phyloP scores from a whole-genome alignment of 2,888 invertebrate species.

The Lasioglossum villosulum region DNA sequence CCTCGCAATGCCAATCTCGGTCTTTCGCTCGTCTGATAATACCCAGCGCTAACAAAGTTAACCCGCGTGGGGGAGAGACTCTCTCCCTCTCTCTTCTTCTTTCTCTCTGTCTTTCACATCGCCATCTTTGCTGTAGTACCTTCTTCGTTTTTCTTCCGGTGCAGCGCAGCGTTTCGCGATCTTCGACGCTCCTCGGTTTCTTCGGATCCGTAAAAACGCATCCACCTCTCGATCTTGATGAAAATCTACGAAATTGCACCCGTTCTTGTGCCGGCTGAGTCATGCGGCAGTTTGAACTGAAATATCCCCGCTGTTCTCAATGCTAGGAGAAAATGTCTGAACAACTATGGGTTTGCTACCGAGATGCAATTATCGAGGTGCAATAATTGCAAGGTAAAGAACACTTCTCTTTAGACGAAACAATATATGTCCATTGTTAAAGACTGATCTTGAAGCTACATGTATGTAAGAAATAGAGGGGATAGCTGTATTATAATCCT shows the following conservation, averaged over 20 bases:
- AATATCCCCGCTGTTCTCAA: neutral
- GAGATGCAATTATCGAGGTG: too few relatives aligned
- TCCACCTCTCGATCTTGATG: neutral
- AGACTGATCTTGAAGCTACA: neutral
- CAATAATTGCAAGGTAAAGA: neutral
- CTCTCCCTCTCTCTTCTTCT: constrained; percentile 40
- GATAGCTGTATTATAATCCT: neutral
- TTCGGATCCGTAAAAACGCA: neutral
- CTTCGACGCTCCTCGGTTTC: neutral
- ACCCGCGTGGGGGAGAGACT: constrained; percentile 41
- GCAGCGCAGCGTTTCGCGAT: neutral
- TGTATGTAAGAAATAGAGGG: neutral
- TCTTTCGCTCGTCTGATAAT: constrained; percentile 80
- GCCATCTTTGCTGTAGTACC: constrained; percentile 1
- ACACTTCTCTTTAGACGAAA: neutral
- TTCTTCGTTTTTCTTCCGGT: constrained; percentile 14
- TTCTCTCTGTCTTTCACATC: neutral
- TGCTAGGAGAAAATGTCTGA: neutral
- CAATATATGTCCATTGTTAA: neutral
- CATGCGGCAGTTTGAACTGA: neutral
- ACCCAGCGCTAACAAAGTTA: constrained; percentile 78
- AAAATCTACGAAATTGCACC: neutral
- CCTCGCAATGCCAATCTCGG: constrained; percentile 82
- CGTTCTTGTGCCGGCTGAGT: neutral
- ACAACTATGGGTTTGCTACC: neutral